Evolutionary conservation across 2,888 invertebrate genomes (phyloP).

Genomic region (Tethea ocularis): DNA sequence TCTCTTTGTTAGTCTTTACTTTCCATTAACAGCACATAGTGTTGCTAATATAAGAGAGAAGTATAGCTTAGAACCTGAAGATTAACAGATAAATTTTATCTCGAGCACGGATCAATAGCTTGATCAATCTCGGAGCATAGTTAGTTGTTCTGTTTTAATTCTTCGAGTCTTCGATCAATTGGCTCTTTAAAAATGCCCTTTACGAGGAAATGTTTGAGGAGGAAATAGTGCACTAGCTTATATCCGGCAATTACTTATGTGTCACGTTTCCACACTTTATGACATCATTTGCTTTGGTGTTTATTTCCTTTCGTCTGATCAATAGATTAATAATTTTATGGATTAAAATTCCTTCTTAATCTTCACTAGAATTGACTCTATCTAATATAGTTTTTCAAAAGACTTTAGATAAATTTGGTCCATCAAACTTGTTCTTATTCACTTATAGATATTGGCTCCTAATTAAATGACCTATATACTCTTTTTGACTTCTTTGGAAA

Average conservation of each 20-base stretch:
- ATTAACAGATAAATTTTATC: too few relatives aligned
- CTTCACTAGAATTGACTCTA: neutral
- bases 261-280: neutral
- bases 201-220: neutral
- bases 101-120: too few relatives aligned
- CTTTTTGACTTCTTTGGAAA: neutral
- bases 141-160: too few relatives aligned
- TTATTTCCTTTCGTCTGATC: neutral
- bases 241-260: neutral
- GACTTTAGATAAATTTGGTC: neutral
- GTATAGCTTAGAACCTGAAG: too few relatives aligned
- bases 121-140: too few relatives aligned
- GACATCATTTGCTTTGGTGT: slow-evolving; percentile 5
- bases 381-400: neutral
- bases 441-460: neutral
- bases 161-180: slow-evolving; percentile 22
- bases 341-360: neutral
- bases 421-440: neutral
- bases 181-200: slow-evolving; percentile 12
- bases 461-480: neutral
- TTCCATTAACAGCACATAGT: too few relatives aligned
- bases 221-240: slow-evolving; percentile 2
- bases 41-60: too few relatives aligned
- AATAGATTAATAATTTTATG: neutral
- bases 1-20: too few relatives aligned